Percentiles rank a stretch among this genome's conserved stretches.
Conservation (phyloP, 2,797 vertebrate genomes). For the Thaleichthys pacificus region DNA sequence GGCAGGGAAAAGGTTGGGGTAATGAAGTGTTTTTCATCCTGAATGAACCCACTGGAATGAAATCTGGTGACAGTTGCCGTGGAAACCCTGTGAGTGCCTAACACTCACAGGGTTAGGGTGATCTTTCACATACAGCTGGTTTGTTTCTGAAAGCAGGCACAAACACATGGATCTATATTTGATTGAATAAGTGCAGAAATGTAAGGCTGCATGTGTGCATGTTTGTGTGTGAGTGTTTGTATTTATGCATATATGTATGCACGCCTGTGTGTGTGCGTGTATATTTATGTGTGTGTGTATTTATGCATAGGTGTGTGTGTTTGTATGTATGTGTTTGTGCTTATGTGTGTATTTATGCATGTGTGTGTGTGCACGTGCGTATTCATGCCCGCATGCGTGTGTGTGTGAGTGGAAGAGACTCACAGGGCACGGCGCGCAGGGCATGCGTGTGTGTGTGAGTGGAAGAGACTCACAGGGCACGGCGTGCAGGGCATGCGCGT, state of each 20-base stretch:
- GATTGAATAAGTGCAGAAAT: neutral
- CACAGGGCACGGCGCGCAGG: slow-evolving; percentile 78
- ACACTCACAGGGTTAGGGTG: too few species aligned
- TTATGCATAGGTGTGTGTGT: too few species aligned
- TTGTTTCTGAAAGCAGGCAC: neutral
- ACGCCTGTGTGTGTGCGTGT: neutral
- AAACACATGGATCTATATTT: neutral
- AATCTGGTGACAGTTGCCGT: slow-evolving; percentile 1
- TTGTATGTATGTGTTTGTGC: neutral
- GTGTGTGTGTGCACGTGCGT: neutral
- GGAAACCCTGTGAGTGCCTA: slow-evolving; percentile 2
- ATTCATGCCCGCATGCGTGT: neutral
- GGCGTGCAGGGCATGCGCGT: slow-evolving; percentile 64
- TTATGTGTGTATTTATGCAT: neutral
- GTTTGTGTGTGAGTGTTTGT: slow-evolving; percentile 2
- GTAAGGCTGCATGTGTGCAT: slow-evolving; percentile 4
- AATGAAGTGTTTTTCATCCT: neutral
- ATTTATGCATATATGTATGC: neutral
- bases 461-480: slow-evolving; percentile 73
- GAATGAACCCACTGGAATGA: neutral
- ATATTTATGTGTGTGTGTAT: neutral
- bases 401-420: slow-evolving; percentile 30
- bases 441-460: neutral
- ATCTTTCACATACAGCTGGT: neutral
- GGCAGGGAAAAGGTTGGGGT: neutral